A percentile compares a stretch with the other conserved stretches of the same genome.
phyloP scores from a whole-genome alignment of 2,888 invertebrate genomes.

The Drosophila algonquin region DNA sequence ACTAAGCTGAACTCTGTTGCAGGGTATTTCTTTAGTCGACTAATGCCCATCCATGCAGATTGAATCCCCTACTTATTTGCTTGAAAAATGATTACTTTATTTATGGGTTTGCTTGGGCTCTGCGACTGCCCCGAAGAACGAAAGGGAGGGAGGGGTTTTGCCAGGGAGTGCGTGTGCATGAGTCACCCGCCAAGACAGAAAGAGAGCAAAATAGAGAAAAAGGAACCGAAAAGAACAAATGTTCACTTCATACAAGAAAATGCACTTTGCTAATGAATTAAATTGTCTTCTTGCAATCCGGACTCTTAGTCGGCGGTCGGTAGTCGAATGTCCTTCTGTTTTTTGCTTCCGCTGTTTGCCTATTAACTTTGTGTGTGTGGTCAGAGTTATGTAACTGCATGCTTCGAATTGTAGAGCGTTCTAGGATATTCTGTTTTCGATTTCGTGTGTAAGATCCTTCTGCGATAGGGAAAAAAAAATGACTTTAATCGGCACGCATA shows the following conservation, averaged over 20 bases:
- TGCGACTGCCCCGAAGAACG: background rate
- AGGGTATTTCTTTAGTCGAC: background rate
- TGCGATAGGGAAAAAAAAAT: too few relatives aligned
- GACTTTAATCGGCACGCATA: too few relatives aligned
- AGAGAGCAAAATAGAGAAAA: background rate
- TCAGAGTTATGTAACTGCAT: conserved; percentile 24
- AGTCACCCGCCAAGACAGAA: conserved; percentile 38
- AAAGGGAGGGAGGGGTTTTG: background rate
- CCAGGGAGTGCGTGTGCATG: conserved; percentile 40
- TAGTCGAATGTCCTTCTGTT: background rate
- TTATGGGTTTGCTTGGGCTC: conserved; percentile 15
- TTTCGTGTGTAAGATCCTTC: too few relatives aligned
- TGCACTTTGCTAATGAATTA: conserved; percentile 77
- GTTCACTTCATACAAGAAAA: conserved; percentile 61
- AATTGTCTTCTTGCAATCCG: conserved; percentile 55
- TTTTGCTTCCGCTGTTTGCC: conserved; percentile 11
- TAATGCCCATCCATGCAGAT: background rate
- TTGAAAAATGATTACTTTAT: conserved; percentile 13
- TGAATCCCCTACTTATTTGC: background rate
- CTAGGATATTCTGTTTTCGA: too few relatives aligned
- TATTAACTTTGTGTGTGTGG: conserved; percentile 11
- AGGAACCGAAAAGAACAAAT: conserved; percentile 1
- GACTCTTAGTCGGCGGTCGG: background rate
- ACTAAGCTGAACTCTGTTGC: too few relatives aligned
- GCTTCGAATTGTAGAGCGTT: too few relatives aligned